A percentile compares a stretch with the other conserved stretches of the same genome.
These are phyloP conservation scores for Petrophora chlorosata DNA, from an alignment of 2,888 invertebrate species.

Conservation along the genomic window DNA sequence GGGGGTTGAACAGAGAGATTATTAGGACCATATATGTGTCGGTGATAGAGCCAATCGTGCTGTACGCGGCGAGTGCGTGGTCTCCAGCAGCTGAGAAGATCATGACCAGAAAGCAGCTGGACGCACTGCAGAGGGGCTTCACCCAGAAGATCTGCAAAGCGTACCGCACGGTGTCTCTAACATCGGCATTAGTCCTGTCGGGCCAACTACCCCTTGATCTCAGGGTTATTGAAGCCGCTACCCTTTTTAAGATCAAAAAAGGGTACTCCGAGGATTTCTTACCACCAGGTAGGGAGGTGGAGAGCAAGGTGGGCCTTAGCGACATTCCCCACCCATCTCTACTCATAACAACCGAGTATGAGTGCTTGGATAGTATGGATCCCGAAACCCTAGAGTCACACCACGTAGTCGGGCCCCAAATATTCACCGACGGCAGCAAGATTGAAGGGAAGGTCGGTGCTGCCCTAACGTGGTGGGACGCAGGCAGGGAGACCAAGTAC, in stretches of 20 bases:
- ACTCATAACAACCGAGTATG: not conserved
- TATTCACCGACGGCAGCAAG: no score
- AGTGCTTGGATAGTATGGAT: no score
- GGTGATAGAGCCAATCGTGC: slow-evolving; percentile 21
- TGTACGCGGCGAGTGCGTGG: slow-evolving; percentile 30
- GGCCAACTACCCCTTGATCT: not conserved
- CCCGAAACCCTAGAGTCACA: no score
- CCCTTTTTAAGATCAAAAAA: not conserved
- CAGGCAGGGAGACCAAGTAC: no score
- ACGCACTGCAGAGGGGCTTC: no score
- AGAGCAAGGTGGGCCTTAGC: not conserved
- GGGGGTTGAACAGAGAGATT: slow-evolving; percentile 8
- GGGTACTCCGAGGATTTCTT: not conserved
- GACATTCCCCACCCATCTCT: not conserved
- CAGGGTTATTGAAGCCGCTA: not conserved
- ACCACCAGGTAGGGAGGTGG: not conserved
- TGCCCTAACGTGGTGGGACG: no score
- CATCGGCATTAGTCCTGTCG: no score
- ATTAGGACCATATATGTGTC: slow-evolving; percentile 18
- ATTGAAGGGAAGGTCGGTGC: no score
- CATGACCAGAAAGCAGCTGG: no score
- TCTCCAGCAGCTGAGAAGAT: slow-evolving; percentile 3
- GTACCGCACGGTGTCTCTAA: no score
- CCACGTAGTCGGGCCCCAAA: no score
- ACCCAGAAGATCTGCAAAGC: no score